phyloP scores from a whole-genome alignment of 2,797 vertebrate species.

The Helostoma temminkii region DNA sequence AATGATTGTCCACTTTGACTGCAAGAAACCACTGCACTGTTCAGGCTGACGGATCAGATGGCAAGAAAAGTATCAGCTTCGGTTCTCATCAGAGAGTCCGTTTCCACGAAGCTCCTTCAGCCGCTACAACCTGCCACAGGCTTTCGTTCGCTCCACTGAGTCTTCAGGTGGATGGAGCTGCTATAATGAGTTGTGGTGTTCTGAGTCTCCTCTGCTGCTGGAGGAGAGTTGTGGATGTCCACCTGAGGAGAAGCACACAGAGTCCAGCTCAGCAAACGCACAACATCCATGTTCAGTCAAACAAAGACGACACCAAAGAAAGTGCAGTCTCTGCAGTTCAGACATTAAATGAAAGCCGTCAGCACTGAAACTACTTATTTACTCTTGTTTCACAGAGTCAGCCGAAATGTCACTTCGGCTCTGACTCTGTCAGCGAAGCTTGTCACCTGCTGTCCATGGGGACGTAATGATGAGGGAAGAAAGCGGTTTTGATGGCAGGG shows the following conservation, averaged over 20 bases:
- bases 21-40: neutral
- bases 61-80: slow-evolving; percentile 15
- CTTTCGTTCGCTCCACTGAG: slow-evolving; percentile 26
- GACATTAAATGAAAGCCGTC: slow-evolving; percentile 33
- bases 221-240: slow-evolving; percentile 59
- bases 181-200: slow-evolving; percentile 73
- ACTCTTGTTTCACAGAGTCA: slow-evolving; percentile 58
- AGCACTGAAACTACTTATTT: slow-evolving; percentile 55
- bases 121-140: slow-evolving; percentile 25
- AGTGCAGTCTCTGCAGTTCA: slow-evolving; percentile 51
- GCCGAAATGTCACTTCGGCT: slow-evolving; percentile 42
- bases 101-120: slow-evolving; percentile 49
- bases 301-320: slow-evolving; percentile 12
- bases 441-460: slow-evolving; percentile 25
- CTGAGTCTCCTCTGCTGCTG: slow-evolving; percentile 51
- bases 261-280: slow-evolving; percentile 31
- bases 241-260: slow-evolving; percentile 65
- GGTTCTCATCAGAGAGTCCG: slow-evolving; percentile 63
- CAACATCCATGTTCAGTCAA: slow-evolving; percentile 37
- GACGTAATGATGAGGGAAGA: neutral
- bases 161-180: slow-evolving; percentile 24
- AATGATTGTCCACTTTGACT: neutral
- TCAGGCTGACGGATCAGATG: slow-evolving; percentile 34
- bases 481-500: neutral
- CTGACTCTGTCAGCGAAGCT: slow-evolving; percentile 20